Base-by-base conservation (phyloP, 1,140 invertebrate genomes). In the Metaphire vulgaris region DNA sequence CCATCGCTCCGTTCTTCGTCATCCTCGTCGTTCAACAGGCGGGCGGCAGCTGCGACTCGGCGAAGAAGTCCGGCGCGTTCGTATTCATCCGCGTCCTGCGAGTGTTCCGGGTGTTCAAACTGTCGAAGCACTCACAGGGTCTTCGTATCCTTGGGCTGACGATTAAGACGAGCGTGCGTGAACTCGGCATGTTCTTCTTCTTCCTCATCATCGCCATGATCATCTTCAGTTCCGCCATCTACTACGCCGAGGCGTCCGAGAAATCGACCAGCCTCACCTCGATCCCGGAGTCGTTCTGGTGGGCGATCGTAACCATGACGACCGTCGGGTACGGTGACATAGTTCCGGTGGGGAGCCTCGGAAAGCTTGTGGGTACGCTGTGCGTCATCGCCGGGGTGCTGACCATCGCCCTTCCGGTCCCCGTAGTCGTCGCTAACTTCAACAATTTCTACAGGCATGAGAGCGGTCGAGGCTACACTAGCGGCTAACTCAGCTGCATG, bases 1-100 rank as follows among this genome's bases (percentile, higher is more conserved):
- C 98, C 85, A 99, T 99, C 90, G 96, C 98, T 89, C 98, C 98
- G 80, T 99, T 99, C 88, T 99, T 99, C 90, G 95, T 99, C 87
- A 99, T 96, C 81, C 89, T 99, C 88, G 95, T 83, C 21, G 85
- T 86, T 56, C 80, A 86, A 65, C 74, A 77, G 21, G 33, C 66
- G 15, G 76, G 72, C 26, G 78, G 72, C 14, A 28, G 41, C 12
- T 81, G 81, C 73, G 74, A 77, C 73, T 83, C 77, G 76, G 86
- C 79, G 31, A 87, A 84, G 77, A 75, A 74, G 2, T 77, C 79
- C 33, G 82, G 81, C 28, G 83, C 83, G 0, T 80, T 81, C 1
- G 76, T 84, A 16, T 85, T 86, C 77, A 78, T 86, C n/a, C 78
- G 85, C 68, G 81, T 85, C 0, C 77, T 86, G 2, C 75, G 85